A percentile compares a stretch with the other conserved stretches of the same genome.
phyloP scores from a whole-genome alignment of 1,140 invertebrate genomes.

The Drosophila teissieri region DNA sequence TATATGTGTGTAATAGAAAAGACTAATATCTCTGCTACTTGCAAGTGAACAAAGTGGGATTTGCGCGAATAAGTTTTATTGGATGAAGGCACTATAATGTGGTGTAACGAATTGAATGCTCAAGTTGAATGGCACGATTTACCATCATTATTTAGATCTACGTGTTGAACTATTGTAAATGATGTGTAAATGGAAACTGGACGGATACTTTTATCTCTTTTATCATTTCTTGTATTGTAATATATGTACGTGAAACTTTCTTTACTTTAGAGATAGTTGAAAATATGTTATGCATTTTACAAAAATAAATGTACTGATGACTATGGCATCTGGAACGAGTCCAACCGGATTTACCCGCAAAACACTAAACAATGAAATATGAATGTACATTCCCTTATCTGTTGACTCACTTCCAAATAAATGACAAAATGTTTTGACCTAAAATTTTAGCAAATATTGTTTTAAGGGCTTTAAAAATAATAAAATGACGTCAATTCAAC shows the following conservation, averaged over 20 bases:
- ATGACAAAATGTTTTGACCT: conserved; percentile 11
- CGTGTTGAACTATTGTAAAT: conserved; percentile 72
- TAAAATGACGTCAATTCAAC: no score
- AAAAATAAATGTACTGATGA: conserved; percentile 71
- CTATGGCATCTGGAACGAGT: conserved; percentile 21
- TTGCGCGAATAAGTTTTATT: conserved; percentile 50
- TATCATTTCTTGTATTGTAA: conserved; percentile 46
- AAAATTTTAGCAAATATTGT: no score
- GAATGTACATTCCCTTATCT: conserved; percentile 21
- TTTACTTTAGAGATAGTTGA: conserved; percentile 57
- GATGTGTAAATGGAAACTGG: conserved; percentile 59
- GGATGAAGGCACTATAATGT: conserved; percentile 28
- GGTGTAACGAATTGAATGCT: conserved; percentile 32
- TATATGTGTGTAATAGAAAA: conserved; percentile 41
- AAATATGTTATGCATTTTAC: conserved; percentile 79
- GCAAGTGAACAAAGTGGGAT: conserved; percentile 3
- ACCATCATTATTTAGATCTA: conserved; percentile 46
- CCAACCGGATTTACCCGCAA: not conserved
- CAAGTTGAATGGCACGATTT: conserved; percentile 34
- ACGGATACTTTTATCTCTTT: conserved; percentile 41
- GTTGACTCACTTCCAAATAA: conserved; percentile 27
- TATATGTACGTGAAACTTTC: conserved; percentile 65
- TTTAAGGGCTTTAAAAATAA: no score
- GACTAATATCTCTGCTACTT: conserved; percentile 25
- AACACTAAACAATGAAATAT: no score